Evolutionary conservation across 2,113 vertebrate genomes (phyloP).

Genomic region (Forbesichthys papilliferus): DNA sequence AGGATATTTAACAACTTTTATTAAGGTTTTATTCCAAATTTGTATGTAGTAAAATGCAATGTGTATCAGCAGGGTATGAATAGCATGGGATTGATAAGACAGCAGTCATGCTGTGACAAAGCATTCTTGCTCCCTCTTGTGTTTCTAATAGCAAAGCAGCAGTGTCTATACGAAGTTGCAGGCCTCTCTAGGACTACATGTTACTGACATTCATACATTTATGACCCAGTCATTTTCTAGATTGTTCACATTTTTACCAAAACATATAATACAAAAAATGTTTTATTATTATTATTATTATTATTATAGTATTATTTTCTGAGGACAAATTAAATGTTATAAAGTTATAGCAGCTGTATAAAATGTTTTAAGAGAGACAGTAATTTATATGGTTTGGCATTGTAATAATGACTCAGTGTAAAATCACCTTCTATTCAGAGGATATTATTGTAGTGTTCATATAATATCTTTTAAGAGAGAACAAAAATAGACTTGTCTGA

Average conservation of each 20-base stretch:
- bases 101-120: constrained; percentile 2
- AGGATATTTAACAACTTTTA: no score
- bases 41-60: no score
- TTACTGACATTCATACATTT: neutral
- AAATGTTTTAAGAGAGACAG: neutral
- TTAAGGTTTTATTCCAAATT: no score
- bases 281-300: no score
- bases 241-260: no score
- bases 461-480: constrained; percentile 31
- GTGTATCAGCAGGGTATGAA: no score
- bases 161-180: neutral
- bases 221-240: neutral
- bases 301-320: no score
- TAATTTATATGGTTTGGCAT: neutral
- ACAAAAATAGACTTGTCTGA: constrained; percentile 26
- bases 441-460: constrained; percentile 34
- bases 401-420: constrained; percentile 19
- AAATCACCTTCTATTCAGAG: constrained; percentile 33
- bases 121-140: constrained; percentile 58
- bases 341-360: no score
- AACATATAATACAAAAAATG: no score
- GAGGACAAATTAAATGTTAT: no score
- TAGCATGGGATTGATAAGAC: neutral
- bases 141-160: neutral
- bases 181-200: neutral